These are phyloP conservation scores for Caradrina clavipalpis DNA, from an alignment of 2,888 invertebrate species.

Conservation along the genomic window DNA sequence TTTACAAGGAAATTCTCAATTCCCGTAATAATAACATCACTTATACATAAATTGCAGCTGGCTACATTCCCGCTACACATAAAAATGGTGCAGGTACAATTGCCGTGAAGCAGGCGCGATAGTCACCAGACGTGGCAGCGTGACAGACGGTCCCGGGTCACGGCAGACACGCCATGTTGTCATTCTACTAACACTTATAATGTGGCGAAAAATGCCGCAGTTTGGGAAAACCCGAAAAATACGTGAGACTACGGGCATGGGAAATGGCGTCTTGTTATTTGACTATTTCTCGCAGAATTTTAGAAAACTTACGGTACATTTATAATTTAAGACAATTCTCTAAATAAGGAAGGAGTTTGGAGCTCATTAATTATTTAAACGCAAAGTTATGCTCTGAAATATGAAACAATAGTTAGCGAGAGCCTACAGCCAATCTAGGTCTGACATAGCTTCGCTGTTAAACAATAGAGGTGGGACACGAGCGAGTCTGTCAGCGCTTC, in stretches of 20 bases:
- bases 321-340: neutral
- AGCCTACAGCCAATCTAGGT: constrained; percentile 16
- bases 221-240: neutral
- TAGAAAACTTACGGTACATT: neutral
- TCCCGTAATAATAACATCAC: constrained; percentile 14
- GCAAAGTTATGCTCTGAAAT: neutral
- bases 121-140: constrained; percentile 43
- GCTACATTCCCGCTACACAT: constrained; percentile 17
- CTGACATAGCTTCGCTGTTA: constrained; percentile 16
- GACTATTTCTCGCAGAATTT: neutral
- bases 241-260: neutral
- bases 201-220: constrained; percentile 12
- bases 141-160: constrained; percentile 41
- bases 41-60: constrained; percentile 10
- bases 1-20: constrained; percentile 17
- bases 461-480: constrained; percentile 49
- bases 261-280: neutral
- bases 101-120: constrained; percentile 24
- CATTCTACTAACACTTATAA: constrained; percentile 35
- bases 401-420: constrained; percentile 13
- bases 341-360: neutral
- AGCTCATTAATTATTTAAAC: constrained; percentile 3
- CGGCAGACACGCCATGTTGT: constrained; percentile 50
- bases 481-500: constrained; percentile 48
- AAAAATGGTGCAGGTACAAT: constrained; percentile 28